Conservation (phyloP, 64 coral and sea anemone genomes). For the Anthopleura sola region DNA sequence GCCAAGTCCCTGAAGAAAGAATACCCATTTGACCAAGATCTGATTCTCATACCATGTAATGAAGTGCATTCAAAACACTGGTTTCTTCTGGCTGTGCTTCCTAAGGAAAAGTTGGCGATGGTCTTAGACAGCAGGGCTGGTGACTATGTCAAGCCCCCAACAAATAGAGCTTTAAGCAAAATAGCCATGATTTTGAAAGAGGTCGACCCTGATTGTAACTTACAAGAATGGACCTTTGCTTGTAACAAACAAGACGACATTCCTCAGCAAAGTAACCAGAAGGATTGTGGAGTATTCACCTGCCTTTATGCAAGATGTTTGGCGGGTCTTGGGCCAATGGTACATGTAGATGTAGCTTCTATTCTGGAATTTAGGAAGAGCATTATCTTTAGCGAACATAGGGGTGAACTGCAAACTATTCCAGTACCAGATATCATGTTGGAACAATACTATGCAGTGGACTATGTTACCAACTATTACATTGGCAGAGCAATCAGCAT, state of each 20-base stretch:
- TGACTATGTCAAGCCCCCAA: conserved; percentile 49
- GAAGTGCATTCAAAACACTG: conserved; percentile 32
- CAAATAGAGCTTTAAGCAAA: conserved; percentile 51
- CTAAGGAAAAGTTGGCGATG: conserved; percentile 49
- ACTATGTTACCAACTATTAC: too few relatives aligned
- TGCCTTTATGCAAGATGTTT: conserved; percentile 72
- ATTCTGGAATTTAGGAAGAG: conserved; percentile 31
- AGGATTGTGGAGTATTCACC: conserved; percentile 55
- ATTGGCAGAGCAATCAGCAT: too few relatives aligned
- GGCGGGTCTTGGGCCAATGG: conserved; percentile 36
- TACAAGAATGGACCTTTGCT: conserved; percentile 50
- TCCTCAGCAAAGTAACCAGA: conserved; percentile 47
- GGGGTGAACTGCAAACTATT: conserved; percentile 34
- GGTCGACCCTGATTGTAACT: too few relatives aligned
- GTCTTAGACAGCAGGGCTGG: conserved; percentile 54
- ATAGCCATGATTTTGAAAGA: too few relatives aligned
- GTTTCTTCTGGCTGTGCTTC: conserved; percentile 56
- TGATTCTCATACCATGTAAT: conserved; percentile 25
- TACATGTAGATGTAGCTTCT: conserved; percentile 37
- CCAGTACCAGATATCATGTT: conserved; percentile 42
- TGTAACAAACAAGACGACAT: conserved; percentile 54
- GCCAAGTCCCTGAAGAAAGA: conserved; percentile 33
- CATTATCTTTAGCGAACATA: conserved; percentile 28
- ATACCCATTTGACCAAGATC: neutral
- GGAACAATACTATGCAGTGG: conserved; percentile 19